These are phyloP conservation scores for Piaya cayana DNA, from an alignment of 2,113 vertebrate genomes.

Conservation along the genomic window DNA sequence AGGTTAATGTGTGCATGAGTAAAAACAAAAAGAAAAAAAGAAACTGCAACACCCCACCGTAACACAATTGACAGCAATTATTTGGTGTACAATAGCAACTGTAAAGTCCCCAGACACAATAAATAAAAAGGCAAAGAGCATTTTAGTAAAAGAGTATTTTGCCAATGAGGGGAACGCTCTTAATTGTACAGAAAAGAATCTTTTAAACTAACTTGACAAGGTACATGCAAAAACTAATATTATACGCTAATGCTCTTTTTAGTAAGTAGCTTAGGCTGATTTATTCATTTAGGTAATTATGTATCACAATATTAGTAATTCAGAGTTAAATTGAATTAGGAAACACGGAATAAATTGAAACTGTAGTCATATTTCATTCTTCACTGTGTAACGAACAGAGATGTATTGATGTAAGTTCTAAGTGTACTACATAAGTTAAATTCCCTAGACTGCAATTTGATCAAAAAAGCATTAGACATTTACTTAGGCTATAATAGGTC, in stretches of 20 bases:
- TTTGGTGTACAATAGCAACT: constrained; percentile 43
- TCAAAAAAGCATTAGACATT: constrained; percentile 82
- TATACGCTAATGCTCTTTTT: constrained; percentile 82
- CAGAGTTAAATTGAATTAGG: constrained; percentile 92
- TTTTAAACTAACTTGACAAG: constrained; percentile 87
- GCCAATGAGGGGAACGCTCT: constrained; percentile 65
- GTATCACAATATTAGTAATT: constrained; percentile 90
- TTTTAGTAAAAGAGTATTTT: constrained; percentile 73
- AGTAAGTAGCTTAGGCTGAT: constrained; percentile 86
- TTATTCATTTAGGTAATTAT: constrained; percentile 97
- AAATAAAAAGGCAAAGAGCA: constrained; percentile 38
- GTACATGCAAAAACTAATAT: constrained; percentile 82
- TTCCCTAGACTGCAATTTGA: constrained; percentile 84
- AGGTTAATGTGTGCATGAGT: neutral
- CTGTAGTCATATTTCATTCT: constrained; percentile 82
- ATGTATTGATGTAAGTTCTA: constrained; percentile 82
- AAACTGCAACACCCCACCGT: neutral
- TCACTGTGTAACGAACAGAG: constrained; percentile 78
- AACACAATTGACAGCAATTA: constrained; percentile 44
- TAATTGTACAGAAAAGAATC: constrained; percentile 77
- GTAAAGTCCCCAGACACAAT: constrained; percentile 27
- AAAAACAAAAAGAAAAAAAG: neutral
- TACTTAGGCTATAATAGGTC: constrained; percentile 81
- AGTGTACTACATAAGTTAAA: constrained; percentile 80
- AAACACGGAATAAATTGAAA: constrained; percentile 86